These are phyloP conservation scores for Anguilla megastoma DNA, from an alignment of 2,797 vertebrate species.

Conservation along the genomic window DNA sequence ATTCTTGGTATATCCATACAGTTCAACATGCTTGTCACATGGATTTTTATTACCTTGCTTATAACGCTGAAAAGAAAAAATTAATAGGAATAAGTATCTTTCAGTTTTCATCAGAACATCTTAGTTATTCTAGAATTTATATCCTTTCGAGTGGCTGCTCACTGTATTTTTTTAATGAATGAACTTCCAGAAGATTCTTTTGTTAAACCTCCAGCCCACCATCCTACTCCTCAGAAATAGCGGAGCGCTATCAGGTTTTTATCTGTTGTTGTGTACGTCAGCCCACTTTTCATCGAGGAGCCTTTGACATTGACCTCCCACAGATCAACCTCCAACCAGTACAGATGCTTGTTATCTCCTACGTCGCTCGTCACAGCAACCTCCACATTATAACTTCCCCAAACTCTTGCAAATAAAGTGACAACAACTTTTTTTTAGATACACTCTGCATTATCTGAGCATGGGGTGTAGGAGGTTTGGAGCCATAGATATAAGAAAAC, in stretches of 20 bases:
- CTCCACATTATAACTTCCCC: not conserved
- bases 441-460: not conserved
- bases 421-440: not conserved
- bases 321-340: not conserved
- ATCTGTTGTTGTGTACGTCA: not conserved
- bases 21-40: no score
- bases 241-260: not conserved
- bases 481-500: not conserved
- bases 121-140: no score
- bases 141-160: no score
- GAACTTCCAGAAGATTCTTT: not conserved
- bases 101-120: no score
- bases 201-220: not conserved
- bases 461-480: not conserved
- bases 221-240: not conserved
- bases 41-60: no score
- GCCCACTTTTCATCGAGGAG: not conserved
- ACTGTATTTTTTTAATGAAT: not conserved
- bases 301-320: not conserved
- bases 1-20: no score
- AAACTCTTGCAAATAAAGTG: not conserved
- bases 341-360: not conserved
- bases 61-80: no score
- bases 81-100: no score
- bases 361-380: not conserved